Evolutionary conservation across 1,140 invertebrate genomes (phyloP), one percentile per base, ranked within the genome.

Genomic region (Proctacanthus coquilletti): DNA sequence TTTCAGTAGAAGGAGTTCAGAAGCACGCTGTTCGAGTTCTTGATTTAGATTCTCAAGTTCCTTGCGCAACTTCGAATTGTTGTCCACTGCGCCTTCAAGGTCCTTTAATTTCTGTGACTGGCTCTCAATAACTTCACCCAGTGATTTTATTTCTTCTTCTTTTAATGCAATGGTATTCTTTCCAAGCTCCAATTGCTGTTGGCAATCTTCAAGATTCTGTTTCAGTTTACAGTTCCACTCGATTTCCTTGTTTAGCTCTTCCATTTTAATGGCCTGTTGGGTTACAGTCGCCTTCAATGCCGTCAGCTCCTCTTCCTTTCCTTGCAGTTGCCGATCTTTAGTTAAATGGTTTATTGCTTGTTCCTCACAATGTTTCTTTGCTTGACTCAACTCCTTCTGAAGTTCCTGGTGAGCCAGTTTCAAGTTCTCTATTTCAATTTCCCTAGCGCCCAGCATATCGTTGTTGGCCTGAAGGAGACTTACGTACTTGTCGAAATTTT

Each of bases 41-140:
- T n/a, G n/a, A 35, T 55, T 57, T 0, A 57, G 42, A 20, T 53
- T 44, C 27, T 55, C 50, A 21, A 57, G 32, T 25, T 57, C 52
- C 3, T 44, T 36, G 3, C 46, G 37, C 54, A 6, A 48, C 39
- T 25, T 56, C 44, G 10, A 56, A 36, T 23, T 56, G 44, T 2
- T 23, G 21, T 1, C 49, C 43, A 33, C 47, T 46, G 31, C 43
- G 21, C 11, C n/a, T n/a, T n/a, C n/a, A n/a, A n/a, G n/a, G n/a
- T 48, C 47, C 21, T 57, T 52, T 17, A 52, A 38, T 15, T 42
- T 15, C 27, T 57, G 52, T 2, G 50, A 49, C 8, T 35, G 0
- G 52, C 37, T 13, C 43, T 34, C 0, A 53, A 38, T 4, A 57
- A 34, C 25, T 56, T 52, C 21, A 34, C 36, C 54, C 54, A 57